These are phyloP conservation scores for Lasioglossum oenotherae DNA, from an alignment of 2,888 invertebrate genomes.

Conservation along the genomic window DNA sequence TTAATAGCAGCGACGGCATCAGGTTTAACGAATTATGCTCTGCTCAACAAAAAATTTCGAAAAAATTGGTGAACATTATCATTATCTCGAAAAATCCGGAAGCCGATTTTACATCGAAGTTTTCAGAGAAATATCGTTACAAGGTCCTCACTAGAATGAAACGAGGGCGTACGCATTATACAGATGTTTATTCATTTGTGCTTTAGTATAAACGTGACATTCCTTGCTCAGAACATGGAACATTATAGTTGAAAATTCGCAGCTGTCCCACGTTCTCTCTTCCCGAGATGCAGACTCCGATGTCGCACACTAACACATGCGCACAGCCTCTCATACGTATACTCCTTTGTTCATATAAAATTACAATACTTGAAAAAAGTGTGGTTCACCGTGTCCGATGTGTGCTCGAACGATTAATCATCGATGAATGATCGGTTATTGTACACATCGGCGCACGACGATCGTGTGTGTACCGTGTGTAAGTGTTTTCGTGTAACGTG, in stretches of 20 bases:
- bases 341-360: conserved; percentile 75
- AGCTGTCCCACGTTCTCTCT: not conserved
- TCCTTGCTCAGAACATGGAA: conserved; percentile 69
- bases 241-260: conserved; percentile 47
- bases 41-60: no score
- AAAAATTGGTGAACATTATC: no score
- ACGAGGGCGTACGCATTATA: conserved; percentile 54
- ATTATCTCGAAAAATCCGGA: no score
- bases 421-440: not conserved
- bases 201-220: conserved; percentile 77
- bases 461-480: not conserved
- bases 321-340: conserved; percentile 46
- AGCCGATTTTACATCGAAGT: no score
- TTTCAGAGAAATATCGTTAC: no score
- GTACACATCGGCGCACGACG: conserved; percentile 32
- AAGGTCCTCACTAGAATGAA: not conserved
- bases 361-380: conserved; percentile 78
- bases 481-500: not conserved
- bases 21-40: not conserved
- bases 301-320: conserved; percentile 42
- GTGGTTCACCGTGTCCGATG: conserved; percentile 67
- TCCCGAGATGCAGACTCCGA: not conserved
- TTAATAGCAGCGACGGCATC: not conserved
- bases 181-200: conserved; percentile 80
- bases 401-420: conserved; percentile 48